A percentile compares a stretch with the other conserved stretches of the same genome.
phyloP scores from a whole-genome alignment of 2,888 invertebrate genomes.

The Chrysodeixis includens region DNA sequence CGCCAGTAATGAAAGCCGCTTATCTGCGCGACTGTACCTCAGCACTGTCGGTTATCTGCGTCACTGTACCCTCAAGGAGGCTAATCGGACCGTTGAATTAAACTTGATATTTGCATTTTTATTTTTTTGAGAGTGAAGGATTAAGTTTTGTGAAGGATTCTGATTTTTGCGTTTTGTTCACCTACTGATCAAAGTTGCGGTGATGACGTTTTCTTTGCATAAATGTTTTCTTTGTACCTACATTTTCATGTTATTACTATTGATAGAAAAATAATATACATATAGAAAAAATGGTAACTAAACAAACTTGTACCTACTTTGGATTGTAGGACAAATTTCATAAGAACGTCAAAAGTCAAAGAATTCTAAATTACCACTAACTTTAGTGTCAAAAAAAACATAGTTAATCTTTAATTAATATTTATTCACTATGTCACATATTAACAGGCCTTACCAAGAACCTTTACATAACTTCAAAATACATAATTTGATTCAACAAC shows the following conservation, averaged over 20 bases:
- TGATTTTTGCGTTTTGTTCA: constrained; percentile 33
- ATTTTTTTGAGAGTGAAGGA: constrained; percentile 25
- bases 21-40: constrained; percentile 78
- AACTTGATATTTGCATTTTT: constrained; percentile 60
- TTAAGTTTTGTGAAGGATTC: neutral
- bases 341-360: no score
- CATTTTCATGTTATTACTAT: no score
- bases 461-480: constrained; percentile 2
- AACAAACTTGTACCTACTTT: no score
- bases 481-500: neutral
- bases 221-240: no score
- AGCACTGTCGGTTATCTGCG: constrained; percentile 69
- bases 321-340: no score
- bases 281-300: no score
- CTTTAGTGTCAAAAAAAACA: no score
- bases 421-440: no score
- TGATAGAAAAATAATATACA: no score
- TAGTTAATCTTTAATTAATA: no score
- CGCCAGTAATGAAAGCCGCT: constrained; percentile 81
- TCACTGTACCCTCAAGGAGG: constrained; percentile 67
- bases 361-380: no score
- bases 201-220: no score
- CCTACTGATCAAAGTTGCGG: constrained; percentile 14
- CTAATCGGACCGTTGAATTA: constrained; percentile 63
- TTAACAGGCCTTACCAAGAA: constrained; percentile 3